Evolutionary conservation across 2,797 vertebrate species (phyloP), one percentile per base, ranked within the genome.

Genomic region (Sternarchorhynchus goeldii): DNA sequence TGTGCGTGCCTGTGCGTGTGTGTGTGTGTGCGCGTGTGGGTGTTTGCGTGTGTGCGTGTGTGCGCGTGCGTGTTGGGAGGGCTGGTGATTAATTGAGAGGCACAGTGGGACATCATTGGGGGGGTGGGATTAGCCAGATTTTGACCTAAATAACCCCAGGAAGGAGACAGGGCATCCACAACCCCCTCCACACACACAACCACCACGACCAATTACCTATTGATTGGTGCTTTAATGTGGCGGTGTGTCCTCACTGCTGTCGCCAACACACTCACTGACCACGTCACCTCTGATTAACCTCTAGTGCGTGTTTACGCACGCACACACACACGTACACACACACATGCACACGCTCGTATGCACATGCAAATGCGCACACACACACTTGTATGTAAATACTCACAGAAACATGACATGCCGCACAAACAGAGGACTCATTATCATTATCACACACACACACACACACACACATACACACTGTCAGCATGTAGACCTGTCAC

Each of bases 121-220:
- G 86, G 84, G 89, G 62, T 86, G 73, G 91, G 95, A 94, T 93
- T 91, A 92, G 85, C 89, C 83, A 75, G 91, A 90, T 93, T 96
- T 90, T 94, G 94, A 96, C 93, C 94, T 95, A 95, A 94, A 96
- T 95, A 95, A 91, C 90, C 93, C 89, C 87, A 90, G 92, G 17
- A 0, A 90, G 91, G 88, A 91, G 93, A 88, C 85, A 0, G 69
- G 88, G 92, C 89, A 91, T 86, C 90, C 82, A 93, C 90, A 62
- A 64, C 34, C 34, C 34, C 34, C 34, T 12, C 45, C 45, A 10
- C 45, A 12, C 45, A 50, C 3, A 39, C 8, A 6, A 41, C 65
- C 59, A 77, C 77, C 77, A 74, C 55, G 12, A 58, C 94, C 93
- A 95, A 95, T 95, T 95, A 95, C 93, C 87, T 94, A 94, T 95